Evolutionary conservation across 2,888 invertebrate species (phyloP).

Genomic region (Cantharis nigra): DNA sequence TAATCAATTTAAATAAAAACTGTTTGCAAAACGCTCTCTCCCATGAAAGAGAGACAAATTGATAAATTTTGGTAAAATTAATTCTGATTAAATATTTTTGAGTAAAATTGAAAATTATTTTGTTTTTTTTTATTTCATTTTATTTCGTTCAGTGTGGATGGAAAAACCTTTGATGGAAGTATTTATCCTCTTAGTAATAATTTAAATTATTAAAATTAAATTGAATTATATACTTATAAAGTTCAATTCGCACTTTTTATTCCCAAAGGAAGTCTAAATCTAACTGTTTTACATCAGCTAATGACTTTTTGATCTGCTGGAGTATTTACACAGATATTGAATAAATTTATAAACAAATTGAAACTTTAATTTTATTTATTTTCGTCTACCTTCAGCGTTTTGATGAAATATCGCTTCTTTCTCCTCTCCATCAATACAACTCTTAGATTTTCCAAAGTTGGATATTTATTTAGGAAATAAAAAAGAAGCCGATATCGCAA

Average conservation of each 20-base stretch:
- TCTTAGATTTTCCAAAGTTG: not conserved
- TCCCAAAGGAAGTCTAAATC: not conserved
- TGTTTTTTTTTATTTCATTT: not conserved
- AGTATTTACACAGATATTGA: not conserved
- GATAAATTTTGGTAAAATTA: not conserved
- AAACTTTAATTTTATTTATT: too few species aligned
- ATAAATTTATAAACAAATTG: not conserved
- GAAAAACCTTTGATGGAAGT: too few species aligned
- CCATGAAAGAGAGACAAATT: not conserved
- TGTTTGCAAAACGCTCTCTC: not conserved
- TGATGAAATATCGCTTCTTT: too few species aligned
- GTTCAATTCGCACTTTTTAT: not conserved
- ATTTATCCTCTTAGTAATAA: not conserved
- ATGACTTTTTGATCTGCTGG: not conserved
- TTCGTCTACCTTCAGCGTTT: too few species aligned
- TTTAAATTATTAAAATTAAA: not conserved
- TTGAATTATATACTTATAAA: not conserved
- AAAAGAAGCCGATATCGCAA: not conserved
- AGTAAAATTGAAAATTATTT: too few species aligned
- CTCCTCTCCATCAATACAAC: not conserved
- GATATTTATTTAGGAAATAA: not conserved
- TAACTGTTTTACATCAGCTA: not conserved
- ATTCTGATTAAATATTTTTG: not conserved
- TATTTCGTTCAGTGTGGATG: not conserved
- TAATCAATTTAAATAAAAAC: not conserved